A percentile compares a stretch with the other conserved stretches of the same genome.
Evolutionary conservation across 2,888 invertebrate species (phyloP).

Genomic region (Pterostichus niger): DNA sequence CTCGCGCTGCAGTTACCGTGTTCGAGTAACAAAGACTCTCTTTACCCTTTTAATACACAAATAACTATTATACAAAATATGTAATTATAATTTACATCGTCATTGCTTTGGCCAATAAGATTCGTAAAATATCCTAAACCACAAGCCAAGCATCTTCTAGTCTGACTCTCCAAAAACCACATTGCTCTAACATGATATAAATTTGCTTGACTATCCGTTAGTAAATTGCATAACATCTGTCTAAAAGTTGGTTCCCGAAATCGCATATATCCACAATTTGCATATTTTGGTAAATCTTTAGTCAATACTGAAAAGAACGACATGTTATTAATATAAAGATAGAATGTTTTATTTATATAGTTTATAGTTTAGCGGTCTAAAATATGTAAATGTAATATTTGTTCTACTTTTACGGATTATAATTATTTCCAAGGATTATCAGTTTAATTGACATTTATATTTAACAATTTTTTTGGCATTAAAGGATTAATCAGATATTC

Average conservation of each 20-base stretch:
- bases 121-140: conserved; percentile 80
- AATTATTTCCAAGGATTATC: too few species aligned
- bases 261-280: conserved; percentile 82
- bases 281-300: conserved; percentile 80
- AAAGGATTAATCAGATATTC: too few species aligned
- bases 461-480: too few species aligned
- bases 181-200: conserved; percentile 82
- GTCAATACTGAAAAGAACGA: conserved; percentile 76
- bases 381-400: too few species aligned
- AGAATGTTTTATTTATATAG: too few species aligned
- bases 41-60: too few species aligned
- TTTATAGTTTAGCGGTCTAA: too few species aligned
- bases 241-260: conserved; percentile 81
- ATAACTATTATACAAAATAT: too few species aligned
- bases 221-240: conserved; percentile 81
- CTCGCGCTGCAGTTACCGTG: too few species aligned
- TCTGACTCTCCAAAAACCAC: conserved; percentile 80
- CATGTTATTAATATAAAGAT: neutral
- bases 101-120: conserved; percentile 76
- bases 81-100: conserved; percentile 70
- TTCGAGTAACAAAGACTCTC: too few species aligned
- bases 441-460: too few species aligned
- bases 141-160: conserved; percentile 80
- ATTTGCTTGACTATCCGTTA: conserved; percentile 82
- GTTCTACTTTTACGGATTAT: too few species aligned